phyloP scores from a whole-genome alignment of 1,140 invertebrate genomes.

The Diabrotica undecimpunctata region DNA sequence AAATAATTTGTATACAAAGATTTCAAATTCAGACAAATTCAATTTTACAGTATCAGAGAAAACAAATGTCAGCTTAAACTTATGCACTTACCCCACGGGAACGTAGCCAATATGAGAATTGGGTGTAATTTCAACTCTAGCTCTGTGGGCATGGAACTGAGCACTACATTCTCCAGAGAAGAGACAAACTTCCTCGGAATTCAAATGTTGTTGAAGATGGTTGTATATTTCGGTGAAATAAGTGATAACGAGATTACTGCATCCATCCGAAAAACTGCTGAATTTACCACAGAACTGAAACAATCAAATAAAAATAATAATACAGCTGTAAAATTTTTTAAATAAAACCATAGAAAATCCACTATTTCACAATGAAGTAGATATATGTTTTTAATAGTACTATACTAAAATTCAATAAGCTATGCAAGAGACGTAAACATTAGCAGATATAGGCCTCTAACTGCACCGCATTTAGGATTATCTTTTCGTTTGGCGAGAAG shows the following conservation, averaged over 20 bases:
- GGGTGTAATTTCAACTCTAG: slow-evolving; percentile 56
- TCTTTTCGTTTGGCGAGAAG: no score
- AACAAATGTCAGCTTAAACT: no score
- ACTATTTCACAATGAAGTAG: background rate
- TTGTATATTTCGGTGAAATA: slow-evolving; percentile 68
- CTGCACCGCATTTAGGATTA: no score
- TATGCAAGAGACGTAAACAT: no score
- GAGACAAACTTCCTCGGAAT: slow-evolving; percentile 65
- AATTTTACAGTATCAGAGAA: background rate
- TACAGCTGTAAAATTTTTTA: background rate
- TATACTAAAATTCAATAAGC: no score
- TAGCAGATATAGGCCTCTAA: no score
- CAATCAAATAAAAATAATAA: slow-evolving; percentile 6
- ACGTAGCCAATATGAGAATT: slow-evolving; percentile 55
- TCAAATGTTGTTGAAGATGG: slow-evolving; percentile 60
- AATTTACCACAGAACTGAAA: slow-evolving; percentile 62
- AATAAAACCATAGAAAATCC: background rate
- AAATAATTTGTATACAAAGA: background rate
- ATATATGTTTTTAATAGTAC: background rate
- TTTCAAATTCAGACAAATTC: background rate
- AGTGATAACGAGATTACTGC: slow-evolving; percentile 65
- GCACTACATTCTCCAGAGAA: slow-evolving; percentile 67
- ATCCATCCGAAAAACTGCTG: slow-evolving; percentile 72
- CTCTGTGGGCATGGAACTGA: slow-evolving; percentile 61
- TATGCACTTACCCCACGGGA: slow-evolving; percentile 42